Evolutionary conservation across 2,888 invertebrate species (phyloP).

Genomic region (Drosophila setosimentum): DNA sequence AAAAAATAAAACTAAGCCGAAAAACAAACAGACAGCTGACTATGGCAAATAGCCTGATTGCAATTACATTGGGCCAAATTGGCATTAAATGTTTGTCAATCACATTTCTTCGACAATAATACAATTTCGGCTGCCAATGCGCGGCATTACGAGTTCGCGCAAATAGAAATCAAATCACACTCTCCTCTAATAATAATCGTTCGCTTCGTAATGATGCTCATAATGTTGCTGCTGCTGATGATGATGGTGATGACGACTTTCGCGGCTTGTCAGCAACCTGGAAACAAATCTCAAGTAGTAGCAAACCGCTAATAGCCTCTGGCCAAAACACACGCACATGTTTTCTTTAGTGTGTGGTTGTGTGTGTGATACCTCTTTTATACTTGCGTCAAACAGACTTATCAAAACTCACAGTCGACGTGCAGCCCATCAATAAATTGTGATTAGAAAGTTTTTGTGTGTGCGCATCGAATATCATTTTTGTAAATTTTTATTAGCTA

Average conservation of each 20-base stretch:
- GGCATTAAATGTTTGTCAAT: constrained; percentile 60
- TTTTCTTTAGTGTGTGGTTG: not conserved
- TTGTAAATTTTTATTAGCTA: constrained; percentile 43
- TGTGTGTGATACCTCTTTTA: constrained; percentile 16
- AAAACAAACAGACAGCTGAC: constrained; percentile 6
- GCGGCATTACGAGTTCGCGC: constrained; percentile 43
- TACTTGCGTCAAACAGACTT: constrained; percentile 34
- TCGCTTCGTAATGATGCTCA: constrained; percentile 34
- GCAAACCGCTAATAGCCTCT: constrained; percentile 68
- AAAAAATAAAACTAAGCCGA: constrained; percentile 23
- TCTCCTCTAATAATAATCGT: constrained; percentile 37
- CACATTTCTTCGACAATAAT: constrained; percentile 13
- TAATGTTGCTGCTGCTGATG: constrained; percentile 17
- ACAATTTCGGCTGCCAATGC: constrained; percentile 24
- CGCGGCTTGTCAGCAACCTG: constrained; percentile 38
- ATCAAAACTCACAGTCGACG: constrained; percentile 45
- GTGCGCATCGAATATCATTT: constrained; percentile 33
- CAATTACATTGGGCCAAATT: constrained; percentile 49
- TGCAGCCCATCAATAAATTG: constrained; percentile 62
- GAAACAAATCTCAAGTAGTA: constrained; percentile 42
- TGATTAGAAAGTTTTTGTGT: constrained; percentile 74
- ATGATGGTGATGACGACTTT: constrained; percentile 52
- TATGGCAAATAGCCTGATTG: constrained; percentile 38
- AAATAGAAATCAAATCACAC: constrained; percentile 69
- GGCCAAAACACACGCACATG: constrained; percentile 45